Conservation (phyloP, 2,888 invertebrate genomes). For the Homarus gammarus region DNA sequence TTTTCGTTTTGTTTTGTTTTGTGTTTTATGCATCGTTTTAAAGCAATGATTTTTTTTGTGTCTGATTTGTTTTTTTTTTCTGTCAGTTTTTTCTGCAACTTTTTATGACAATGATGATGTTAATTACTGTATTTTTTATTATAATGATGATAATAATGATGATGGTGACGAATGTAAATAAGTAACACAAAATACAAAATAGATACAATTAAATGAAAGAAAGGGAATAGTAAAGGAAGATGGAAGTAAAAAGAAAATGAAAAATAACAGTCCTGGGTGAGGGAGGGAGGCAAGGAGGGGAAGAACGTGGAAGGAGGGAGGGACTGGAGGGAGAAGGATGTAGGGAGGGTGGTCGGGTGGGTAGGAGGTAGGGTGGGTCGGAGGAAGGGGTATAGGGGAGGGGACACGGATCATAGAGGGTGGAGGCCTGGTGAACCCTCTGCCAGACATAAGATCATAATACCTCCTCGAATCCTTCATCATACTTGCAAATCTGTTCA, state of each 20-base stretch:
- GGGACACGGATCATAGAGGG: too few relatives aligned
- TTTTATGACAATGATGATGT: too few relatives aligned
- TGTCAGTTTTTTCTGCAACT: too few relatives aligned
- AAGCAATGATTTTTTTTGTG: too few relatives aligned
- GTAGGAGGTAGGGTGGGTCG: not conserved
- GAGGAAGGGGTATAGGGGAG: not conserved
- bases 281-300: slow-evolving; percentile 13
- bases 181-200: not conserved
- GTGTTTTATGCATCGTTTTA: too few relatives aligned
- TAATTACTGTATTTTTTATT: too few relatives aligned
- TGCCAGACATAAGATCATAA: not conserved
- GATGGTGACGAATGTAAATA: not conserved
- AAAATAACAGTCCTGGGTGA: not conserved
- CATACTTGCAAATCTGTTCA: too few relatives aligned
- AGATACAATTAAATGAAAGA: not conserved
- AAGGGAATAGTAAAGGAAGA: slow-evolving; percentile 24
- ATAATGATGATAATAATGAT: not conserved
- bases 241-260: not conserved
- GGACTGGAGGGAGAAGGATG: too few relatives aligned
- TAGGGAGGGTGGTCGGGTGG: not conserved
- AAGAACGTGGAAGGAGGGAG: not conserved
- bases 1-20: too few relatives aligned
- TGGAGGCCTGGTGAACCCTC: too few relatives aligned
- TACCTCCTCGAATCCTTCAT: not conserved
- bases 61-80: too few relatives aligned